Evolutionary conservation across 2,113 vertebrate species (phyloP), one percentile per base, ranked within the genome.

Genomic region (Corythaixoides concolor): DNA sequence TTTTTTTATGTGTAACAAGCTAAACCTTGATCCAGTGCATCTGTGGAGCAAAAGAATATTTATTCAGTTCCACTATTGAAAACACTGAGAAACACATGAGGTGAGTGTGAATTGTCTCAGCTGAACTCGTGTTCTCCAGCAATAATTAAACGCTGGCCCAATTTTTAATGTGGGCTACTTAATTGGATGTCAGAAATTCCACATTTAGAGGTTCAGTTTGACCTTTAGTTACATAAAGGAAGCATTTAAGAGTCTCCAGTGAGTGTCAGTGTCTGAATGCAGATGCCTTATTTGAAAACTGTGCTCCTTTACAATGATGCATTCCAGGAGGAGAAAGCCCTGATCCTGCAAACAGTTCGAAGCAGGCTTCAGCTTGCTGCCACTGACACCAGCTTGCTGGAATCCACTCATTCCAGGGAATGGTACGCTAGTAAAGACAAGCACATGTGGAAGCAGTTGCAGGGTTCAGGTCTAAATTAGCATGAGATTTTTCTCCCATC

Each of bases 171-270:
- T 69, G 50, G 69, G 66, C 95, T 92, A 89, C 89, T 89, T 89
- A 81, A 85, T 89, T 97, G 89, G 60, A 93, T 95, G 95, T 95
- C 92, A 97, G 74, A 97, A 91, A 95, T 96, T 96, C 95, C 94
- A 82, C 86, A 85, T 95, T 94, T 72, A 66, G 69, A 96, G 58
- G 58, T 93, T 94, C 85, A 62, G 35, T 86, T 78, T 97, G 94
- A 95, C 95, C 84, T 97, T 96, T 91, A 89, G 90, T 89, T 95
- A 89, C 80, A 93, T 92, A 91, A 95, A 97, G 95, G 90, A 79
- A 76, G 77, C 66, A 89, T 95, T 92, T 92, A 94, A 95, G 80
- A 95, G 90, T 88, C 84, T 93, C 89, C 62, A 92, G 68, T 95
- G 97, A 93, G 89, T 89, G 83, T 96, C 94, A 93, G 76, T 86